Conservation (phyloP, 92 coral and sea anemone species). For the Porites evermanni region DNA sequence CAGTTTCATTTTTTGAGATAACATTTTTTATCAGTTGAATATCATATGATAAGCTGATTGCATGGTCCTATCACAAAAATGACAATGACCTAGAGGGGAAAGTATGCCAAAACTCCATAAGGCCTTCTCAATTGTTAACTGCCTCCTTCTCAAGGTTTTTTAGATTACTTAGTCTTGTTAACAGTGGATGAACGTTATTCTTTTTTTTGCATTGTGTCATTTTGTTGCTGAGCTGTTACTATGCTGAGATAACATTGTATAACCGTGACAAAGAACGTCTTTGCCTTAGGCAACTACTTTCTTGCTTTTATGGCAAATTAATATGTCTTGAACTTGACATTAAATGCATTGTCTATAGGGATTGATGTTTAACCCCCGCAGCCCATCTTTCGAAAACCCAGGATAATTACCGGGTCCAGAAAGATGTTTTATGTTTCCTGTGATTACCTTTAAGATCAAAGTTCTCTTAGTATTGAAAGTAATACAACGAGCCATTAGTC, state of each 20-base stretch:
- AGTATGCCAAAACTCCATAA: constrained; percentile 4
- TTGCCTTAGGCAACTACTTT: not conserved
- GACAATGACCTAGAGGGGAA: not conserved
- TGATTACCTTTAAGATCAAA: no score
- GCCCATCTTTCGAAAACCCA: no score
- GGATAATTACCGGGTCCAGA: no score
- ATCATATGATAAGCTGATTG: constrained; percentile 15
- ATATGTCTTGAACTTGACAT: constrained; percentile 3
- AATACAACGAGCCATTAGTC: no score
- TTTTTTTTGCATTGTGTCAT: not conserved
- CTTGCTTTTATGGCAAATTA: not conserved
- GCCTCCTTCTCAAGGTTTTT: not conserved
- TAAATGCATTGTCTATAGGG: not conserved
- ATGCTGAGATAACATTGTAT: not conserved
- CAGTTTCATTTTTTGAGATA: constrained; percentile 14
- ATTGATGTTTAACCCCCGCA: no score
- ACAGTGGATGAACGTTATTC: not conserved
- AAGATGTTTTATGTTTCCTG: no score
- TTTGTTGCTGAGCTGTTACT: not conserved
- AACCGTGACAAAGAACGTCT: not conserved
- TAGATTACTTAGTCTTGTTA: not conserved
- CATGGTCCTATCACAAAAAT: not conserved
- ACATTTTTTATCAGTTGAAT: constrained; percentile 14
- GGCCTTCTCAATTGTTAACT: not conserved
- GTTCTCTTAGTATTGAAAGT: no score